Conservation (phyloP, 2,113 vertebrate species). For the Psilopsiagon aurifrons region DNA sequence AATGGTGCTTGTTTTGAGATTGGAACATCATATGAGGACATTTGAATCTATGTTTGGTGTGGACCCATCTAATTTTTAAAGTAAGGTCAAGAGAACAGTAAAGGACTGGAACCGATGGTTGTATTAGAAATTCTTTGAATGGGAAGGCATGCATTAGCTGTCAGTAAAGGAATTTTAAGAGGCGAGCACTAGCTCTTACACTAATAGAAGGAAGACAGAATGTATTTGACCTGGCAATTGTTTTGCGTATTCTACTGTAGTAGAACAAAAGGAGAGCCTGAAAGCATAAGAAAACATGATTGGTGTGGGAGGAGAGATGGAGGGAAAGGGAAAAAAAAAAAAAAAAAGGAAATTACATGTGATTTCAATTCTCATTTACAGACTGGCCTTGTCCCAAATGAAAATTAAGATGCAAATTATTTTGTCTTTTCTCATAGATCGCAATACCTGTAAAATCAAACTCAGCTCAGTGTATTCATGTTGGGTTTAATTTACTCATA, state of each 20-base stretch:
- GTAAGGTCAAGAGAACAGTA: background rate
- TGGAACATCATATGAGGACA: background rate
- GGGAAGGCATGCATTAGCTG: background rate
- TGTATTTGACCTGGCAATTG: constrained; percentile 10
- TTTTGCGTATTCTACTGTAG: background rate
- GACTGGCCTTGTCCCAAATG: background rate
- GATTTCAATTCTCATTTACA: background rate
- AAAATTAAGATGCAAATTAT: background rate
- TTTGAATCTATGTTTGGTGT: background rate
- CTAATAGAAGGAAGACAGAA: background rate
- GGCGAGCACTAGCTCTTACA: constrained; percentile 6
- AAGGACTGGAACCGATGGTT: background rate
- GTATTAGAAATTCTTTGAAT: background rate
- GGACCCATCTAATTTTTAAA: background rate
- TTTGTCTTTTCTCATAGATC: background rate
- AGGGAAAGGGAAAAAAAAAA: background rate
- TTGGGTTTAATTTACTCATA: background rate
- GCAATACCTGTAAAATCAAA: background rate
- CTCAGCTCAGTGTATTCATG: background rate
- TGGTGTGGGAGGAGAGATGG: rapidly evolving
- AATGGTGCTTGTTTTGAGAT: background rate
- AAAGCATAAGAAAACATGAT: background rate
- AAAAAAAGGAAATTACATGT: background rate
- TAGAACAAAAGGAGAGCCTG: constrained; percentile 25
- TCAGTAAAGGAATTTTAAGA: constrained; percentile 32